Percentiles rank a stretch among this genome's conserved stretches.
Evolutionary conservation across 2,797 vertebrate genomes (phyloP).

Genomic region (Lagocephalus sceleratus): DNA sequence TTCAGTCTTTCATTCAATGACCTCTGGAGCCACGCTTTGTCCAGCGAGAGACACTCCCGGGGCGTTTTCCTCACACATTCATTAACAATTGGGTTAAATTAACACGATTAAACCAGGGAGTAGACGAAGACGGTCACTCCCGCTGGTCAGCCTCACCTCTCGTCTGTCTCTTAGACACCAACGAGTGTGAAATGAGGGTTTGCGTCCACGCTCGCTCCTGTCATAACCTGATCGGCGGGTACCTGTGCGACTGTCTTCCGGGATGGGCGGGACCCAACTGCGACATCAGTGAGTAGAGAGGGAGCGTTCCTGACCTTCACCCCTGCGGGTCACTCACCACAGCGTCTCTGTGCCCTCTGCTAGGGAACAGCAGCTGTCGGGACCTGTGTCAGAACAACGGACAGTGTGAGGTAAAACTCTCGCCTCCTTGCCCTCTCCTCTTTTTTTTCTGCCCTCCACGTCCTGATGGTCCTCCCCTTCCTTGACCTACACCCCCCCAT

Average conservation of each 20-base stretch:
- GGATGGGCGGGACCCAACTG: slow-evolving; percentile 80
- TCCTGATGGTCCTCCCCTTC: too few relatives aligned
- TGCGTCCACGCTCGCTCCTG: slow-evolving; percentile 77
- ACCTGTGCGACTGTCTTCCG: slow-evolving; percentile 80
- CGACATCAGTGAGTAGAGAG: slow-evolving; percentile 74
- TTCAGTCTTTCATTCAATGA: slow-evolving; percentile 33
- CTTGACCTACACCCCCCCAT: too few relatives aligned
- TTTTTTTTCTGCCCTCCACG: too few relatives aligned
- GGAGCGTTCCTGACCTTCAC: slow-evolving; percentile 2
- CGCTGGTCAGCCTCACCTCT: background rate
- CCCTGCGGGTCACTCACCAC: slow-evolving; percentile 10
- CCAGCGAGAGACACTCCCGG: slow-evolving; percentile 2
- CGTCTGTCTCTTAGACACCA: slow-evolving; percentile 65
- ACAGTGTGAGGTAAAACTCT: slow-evolving; percentile 72
- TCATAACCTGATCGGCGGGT: slow-evolving; percentile 82
- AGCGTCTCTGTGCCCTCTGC: slow-evolving; percentile 30
- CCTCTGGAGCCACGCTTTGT: slow-evolving; percentile 32
- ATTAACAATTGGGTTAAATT: background rate
- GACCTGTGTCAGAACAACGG: slow-evolving; percentile 73
- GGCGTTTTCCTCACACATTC: slow-evolving; percentile 12
- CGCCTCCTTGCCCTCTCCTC: background rate
- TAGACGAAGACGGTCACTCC: too few relatives aligned
- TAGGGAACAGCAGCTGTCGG: slow-evolving; percentile 80
- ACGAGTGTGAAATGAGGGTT: slow-evolving; percentile 76
- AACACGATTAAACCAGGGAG: too few relatives aligned